Evolutionary conservation across 2,888 invertebrate genomes (phyloP).

Genomic region (Epinotia demarniana): DNA sequence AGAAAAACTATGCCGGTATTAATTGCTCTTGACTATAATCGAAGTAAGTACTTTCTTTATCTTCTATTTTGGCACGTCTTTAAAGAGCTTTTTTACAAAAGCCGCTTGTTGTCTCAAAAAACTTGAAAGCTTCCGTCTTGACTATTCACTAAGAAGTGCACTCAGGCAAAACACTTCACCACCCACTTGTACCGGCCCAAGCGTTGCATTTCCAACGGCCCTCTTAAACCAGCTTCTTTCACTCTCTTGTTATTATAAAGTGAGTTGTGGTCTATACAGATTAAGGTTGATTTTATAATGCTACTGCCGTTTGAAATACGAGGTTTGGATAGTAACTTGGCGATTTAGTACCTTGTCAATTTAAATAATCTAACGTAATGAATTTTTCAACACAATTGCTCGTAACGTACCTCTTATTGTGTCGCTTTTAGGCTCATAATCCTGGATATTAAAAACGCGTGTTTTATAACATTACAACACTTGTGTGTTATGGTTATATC

Average conservation of each 20-base stretch:
- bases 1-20: not conserved
- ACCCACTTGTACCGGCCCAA: conserved; percentile 15
- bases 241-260: not conserved
- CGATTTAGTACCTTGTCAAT: conserved; percentile 9
- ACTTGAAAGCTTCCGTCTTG: conserved; percentile 26
- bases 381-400: no score
- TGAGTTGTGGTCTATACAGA: not conserved
- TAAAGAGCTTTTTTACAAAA: not conserved
- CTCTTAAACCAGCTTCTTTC: not conserved
- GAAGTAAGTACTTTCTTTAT: no score
- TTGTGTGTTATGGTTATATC: no score
- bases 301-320: not conserved
- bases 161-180: conserved; percentile 20
- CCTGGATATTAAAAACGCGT: no score
- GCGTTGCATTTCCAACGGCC: not conserved
- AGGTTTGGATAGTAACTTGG: not conserved
- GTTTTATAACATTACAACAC: no score
- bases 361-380: conserved; percentile 13
- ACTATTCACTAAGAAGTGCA: conserved; percentile 22
- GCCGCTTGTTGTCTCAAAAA: conserved; percentile 4
- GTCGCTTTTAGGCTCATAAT: no score
- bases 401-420: no score
- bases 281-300: not conserved
- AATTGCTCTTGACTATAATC: not conserved
- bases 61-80: not conserved